Conservation (phyloP, 35 echinoderm and acorn worm species). For the Antedon bifida region DNA sequence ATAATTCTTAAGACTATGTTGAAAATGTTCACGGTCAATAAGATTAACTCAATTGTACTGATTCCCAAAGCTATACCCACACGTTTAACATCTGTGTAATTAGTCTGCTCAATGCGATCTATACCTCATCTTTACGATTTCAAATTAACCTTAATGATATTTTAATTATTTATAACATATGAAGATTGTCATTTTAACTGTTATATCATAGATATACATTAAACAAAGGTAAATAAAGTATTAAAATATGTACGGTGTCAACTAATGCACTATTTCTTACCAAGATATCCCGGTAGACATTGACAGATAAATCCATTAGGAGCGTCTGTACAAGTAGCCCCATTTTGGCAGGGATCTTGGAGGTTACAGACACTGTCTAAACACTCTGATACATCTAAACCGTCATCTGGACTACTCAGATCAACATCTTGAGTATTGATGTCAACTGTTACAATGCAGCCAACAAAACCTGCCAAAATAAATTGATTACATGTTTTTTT, state of each 20-base stretch:
- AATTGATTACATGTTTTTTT: background rate
- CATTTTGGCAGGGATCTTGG: constrained; percentile 51
- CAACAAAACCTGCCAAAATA: constrained; percentile 37
- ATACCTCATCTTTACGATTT: too few relatives aligned
- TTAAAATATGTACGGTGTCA: background rate
- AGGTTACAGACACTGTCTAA: constrained; percentile 43
- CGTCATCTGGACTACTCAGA: constrained; percentile 14
- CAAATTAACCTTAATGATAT: too few relatives aligned
- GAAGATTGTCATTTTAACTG: too few relatives aligned
- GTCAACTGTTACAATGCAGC: constrained; percentile 40
- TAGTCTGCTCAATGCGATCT: too few relatives aligned
- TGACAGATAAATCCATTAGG: constrained; percentile 38
- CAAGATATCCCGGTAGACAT: constrained; percentile 47
- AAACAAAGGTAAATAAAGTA: too few relatives aligned
- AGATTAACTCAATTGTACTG: background rate
- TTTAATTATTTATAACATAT: too few relatives aligned
- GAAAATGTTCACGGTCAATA: background rate
- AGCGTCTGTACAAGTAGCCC: constrained; percentile 30
- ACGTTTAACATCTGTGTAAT: too few relatives aligned
- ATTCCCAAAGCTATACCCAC: background rate
- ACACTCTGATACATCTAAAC: constrained; percentile 37
- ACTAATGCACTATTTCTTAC: constrained; percentile 3
- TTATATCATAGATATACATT: too few relatives aligned
- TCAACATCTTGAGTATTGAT: constrained; percentile 12
- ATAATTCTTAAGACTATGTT: background rate